Base-by-base conservation (phyloP, 2,888 invertebrate genomes). In the Merodon equestris region DNA sequence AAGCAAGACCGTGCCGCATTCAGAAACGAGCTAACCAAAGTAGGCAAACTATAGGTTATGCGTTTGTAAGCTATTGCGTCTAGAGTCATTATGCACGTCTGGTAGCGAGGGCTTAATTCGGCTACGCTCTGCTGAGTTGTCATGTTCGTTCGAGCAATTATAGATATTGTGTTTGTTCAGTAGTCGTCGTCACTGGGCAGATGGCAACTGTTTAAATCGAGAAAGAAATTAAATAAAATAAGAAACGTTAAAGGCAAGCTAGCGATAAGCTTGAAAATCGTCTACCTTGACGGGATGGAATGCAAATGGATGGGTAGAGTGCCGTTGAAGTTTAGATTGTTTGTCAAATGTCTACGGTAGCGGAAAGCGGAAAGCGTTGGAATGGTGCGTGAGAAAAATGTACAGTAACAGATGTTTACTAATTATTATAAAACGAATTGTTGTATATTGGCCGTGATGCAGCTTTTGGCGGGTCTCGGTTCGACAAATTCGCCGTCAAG, bases 51-150 rank as follows among this genome's bases (percentile, higher is more conserved):
- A 27, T 27, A 27, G 27, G 42, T 42, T 27, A 10, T 14, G 17
- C 15, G 71, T 60, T 60, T 76, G 72, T 56, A 18, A 10, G 40
- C 13, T 40, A 18, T 27, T n/a, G n/a, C 17, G 53, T n/a, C 44
- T 51, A 53, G 15, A 56, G 19, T 34, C 34, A 27, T 64, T 44
- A 54, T 42, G 36, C 40, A 40, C 10, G 18, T 54, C 15, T 38
- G 18, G 44, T 44, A 17, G 54, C 34, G 61, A 50, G 67, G 57
- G 71, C 45, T 68, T 66, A 72, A 61, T 67, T 77, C 47, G 63
- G 72, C 27, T 68, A 57, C 72, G 77, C 77, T 77, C 77, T 63
- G 72, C 72, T 77, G 77, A 72, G 42, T 77, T 77, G 72, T 77
- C 77, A 68, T 77, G 60, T 72, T 77, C 63, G 57, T 64, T 66